These are phyloP conservation scores for Crax fasciolata DNA, from an alignment of 2,797 vertebrate genomes.

Conservation along the genomic window DNA sequence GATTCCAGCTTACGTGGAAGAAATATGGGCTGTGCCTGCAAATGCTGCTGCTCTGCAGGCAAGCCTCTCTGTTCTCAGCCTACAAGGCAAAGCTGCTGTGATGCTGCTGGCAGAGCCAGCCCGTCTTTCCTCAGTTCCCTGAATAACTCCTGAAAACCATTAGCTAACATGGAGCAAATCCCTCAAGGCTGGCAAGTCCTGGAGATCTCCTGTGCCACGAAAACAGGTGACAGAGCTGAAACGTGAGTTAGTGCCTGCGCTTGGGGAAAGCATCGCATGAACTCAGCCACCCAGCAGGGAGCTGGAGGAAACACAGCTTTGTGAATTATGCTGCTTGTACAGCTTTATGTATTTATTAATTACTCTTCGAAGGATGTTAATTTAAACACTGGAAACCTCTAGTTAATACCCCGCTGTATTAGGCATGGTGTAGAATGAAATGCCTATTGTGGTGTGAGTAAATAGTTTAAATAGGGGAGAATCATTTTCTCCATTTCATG, in stretches of 20 bases:
- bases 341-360: neutral
- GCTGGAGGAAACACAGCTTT: neutral
- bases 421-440: too few relatives aligned
- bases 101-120: neutral
- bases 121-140: neutral
- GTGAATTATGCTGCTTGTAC: neutral
- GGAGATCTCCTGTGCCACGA: neutral
- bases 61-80: neutral
- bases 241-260: neutral
- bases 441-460: neutral
- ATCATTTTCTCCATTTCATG: neutral
- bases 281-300: neutral
- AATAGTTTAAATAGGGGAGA: neutral
- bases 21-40: neutral
- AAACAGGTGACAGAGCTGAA: neutral
- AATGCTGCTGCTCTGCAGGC: neutral
- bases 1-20: neutral
- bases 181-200: neutral
- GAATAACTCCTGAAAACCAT: neutral
- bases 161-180: neutral
- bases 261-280: neutral
- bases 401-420: neutral
- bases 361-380: neutral
- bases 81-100: neutral
- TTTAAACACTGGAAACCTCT: neutral